Conservation (phyloP, 2,113 vertebrate genomes). For the Thymallus thymallus region DNA sequence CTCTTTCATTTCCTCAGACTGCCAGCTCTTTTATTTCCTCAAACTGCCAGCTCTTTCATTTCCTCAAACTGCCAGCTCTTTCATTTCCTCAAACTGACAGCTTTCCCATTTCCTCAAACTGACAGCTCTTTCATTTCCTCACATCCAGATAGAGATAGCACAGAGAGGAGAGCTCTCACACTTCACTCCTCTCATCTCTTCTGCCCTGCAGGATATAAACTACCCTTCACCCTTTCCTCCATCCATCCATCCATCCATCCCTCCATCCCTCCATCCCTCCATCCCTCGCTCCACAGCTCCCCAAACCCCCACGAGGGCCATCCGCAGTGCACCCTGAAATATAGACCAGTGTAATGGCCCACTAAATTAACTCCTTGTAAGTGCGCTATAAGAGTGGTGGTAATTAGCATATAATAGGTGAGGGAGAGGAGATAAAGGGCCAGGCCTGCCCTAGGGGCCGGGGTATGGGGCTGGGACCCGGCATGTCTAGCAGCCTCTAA, state of each 20-base stretch:
- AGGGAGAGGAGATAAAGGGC: conserved; percentile 81
- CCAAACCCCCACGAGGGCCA: conserved; percentile 53
- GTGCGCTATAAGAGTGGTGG: conserved; percentile 85
- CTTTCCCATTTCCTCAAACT: too few relatives aligned
- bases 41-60: conserved; percentile 59
- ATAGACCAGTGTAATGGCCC: conserved; percentile 85
- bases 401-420: conserved; percentile 97
- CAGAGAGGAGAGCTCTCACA: conserved; percentile 32
- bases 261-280: conserved; percentile 50
- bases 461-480: conserved; percentile 79
- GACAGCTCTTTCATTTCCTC: conserved; percentile 50
- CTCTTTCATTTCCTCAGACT: conserved; percentile 57
- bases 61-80: conserved; percentile 58
- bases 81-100: conserved; percentile 59
- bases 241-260: conserved; percentile 32
- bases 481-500: conserved; percentile 80
- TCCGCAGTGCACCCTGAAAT: conserved; percentile 76
- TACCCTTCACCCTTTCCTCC: conserved; percentile 54
- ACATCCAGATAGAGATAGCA: conserved; percentile 46
- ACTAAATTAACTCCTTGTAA: conserved; percentile 98
- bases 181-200: conserved; percentile 19
- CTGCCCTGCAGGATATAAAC: conserved; percentile 65
- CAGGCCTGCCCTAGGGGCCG: conserved; percentile 77
- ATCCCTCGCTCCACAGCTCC: conserved; percentile 51
- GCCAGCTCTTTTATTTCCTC: conserved; percentile 57